Conservation (phyloP, 2,113 vertebrate genomes). For the Indicator maculatus region DNA sequence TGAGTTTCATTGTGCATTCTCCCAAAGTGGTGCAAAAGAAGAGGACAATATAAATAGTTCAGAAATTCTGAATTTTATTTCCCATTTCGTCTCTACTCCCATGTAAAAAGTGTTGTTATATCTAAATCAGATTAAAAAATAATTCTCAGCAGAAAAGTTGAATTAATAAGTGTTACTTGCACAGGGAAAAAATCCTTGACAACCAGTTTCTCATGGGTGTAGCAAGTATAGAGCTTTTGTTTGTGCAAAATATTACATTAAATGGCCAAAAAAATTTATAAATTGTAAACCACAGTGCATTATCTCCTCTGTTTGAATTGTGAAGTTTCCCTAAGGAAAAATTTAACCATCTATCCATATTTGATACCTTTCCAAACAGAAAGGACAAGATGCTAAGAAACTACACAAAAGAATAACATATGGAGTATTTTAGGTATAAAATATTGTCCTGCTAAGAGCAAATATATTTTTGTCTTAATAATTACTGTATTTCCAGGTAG, state of each 20-base stretch:
- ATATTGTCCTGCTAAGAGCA: neutral
- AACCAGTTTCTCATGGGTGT: neutral
- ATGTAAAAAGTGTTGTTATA: neutral
- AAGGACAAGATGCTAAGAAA: neutral
- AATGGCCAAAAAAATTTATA: neutral
- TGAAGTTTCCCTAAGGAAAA: neutral
- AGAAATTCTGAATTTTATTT: neutral
- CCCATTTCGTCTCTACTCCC: neutral
- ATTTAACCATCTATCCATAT: neutral
- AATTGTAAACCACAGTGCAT: neutral
- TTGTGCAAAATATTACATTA: neutral
- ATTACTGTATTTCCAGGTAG: neutral
- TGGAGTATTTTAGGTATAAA: neutral
- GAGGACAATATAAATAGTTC: neutral
- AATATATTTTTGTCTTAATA: neutral
- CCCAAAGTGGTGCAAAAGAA: neutral
- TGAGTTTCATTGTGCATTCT: neutral
- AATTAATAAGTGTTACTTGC: neutral
- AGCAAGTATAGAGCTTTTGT: neutral
- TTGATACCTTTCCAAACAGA: neutral
- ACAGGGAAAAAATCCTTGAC: neutral
- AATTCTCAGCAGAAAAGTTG: neutral
- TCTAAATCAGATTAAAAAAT: neutral
- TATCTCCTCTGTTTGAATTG: neutral
- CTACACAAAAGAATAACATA: neutral